Percentiles rank a stretch among this genome's conserved stretches.
phyloP scores from a whole-genome alignment of 2,888 invertebrate species.

The Venusia cambrica region DNA sequence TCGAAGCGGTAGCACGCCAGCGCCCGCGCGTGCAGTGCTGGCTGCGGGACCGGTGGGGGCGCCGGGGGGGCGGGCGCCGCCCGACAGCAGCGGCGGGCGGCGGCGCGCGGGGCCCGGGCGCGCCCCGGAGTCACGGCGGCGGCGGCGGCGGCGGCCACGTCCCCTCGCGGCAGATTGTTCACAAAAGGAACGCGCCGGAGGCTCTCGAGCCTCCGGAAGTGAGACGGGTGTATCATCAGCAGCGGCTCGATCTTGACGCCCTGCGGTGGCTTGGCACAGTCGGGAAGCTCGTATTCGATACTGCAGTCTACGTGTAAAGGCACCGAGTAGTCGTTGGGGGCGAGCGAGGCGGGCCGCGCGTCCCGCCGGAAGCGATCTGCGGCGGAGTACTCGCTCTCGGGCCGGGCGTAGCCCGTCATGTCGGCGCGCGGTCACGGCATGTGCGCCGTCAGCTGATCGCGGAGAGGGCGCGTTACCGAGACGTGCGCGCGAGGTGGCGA shows the following conservation, averaged over 20 bases:
- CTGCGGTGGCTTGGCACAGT: constrained; percentile 92
- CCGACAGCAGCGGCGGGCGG: constrained; percentile 47
- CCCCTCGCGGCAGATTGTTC: constrained; percentile 85
- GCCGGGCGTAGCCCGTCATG: constrained; percentile 78
- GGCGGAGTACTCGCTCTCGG: constrained; percentile 73
- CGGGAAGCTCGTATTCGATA: constrained; percentile 94
- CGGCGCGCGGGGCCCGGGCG: constrained; percentile 36
- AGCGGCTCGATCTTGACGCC: constrained; percentile 91
- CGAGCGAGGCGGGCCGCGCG: constrained; percentile 71
- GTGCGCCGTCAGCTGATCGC: constrained; percentile 74
- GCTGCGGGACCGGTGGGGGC: constrained; percentile 43
- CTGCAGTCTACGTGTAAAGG: constrained; percentile 95
- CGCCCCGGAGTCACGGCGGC: constrained; percentile 46
- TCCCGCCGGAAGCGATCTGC: constrained; percentile 71
- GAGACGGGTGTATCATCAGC: constrained; percentile 94
- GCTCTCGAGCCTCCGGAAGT: constrained; percentile 92
- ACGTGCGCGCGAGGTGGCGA: constrained; percentile 58
- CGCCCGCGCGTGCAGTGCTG: constrained; percentile 36
- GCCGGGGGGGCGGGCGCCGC: constrained; percentile 40
- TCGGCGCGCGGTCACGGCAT: constrained; percentile 74
- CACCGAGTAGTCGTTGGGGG: constrained; percentile 90
- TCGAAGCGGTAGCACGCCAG: constrained; percentile 52
- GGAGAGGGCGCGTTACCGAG: constrained; percentile 48
- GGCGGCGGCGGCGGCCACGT: constrained; percentile 46
- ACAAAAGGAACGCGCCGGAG: constrained; percentile 91